phyloP scores from a whole-genome alignment of 2,113 vertebrate species.

The Gymnarchus niloticus region DNA sequence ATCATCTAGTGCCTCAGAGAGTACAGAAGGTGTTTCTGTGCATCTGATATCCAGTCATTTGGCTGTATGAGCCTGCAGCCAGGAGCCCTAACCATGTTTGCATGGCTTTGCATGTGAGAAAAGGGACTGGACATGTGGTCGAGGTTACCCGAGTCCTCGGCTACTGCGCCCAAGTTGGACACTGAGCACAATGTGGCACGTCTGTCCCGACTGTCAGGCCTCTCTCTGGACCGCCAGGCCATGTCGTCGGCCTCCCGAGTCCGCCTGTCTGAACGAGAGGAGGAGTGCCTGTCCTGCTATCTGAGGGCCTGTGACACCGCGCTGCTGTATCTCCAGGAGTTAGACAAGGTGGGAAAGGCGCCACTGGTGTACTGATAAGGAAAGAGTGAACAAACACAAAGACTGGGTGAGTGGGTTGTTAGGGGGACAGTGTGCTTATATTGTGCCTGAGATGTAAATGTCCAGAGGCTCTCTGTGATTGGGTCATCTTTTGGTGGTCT shows the following conservation, averaged over 20 bases:
- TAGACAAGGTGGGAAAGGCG: slow-evolving; percentile 76
- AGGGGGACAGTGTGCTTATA: neutral
- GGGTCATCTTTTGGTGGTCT: neutral
- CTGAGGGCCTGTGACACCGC: slow-evolving; percentile 79
- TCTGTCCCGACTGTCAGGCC: slow-evolving; percentile 60
- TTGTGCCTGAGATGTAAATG: neutral
- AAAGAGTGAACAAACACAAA: neutral
- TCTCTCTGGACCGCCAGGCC: slow-evolving; percentile 85
- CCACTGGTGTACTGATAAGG: neutral
- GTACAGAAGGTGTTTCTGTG: neutral
- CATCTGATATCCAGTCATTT: neutral
- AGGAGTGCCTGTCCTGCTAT: slow-evolving; percentile 84
- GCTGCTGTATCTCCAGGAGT: slow-evolving; percentile 84
- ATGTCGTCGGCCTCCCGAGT: slow-evolving; percentile 76
- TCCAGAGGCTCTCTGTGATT: neutral
- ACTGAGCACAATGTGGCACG: neutral
- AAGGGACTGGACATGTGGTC: neutral
- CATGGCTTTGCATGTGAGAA: neutral
- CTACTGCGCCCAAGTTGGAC: neutral
- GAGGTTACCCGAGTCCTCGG: neutral
- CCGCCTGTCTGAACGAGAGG: slow-evolving; percentile 82
- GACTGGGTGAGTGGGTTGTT: neutral
- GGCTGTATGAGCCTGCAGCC: neutral
- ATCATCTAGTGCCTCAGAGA: neutral
- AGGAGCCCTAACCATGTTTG: neutral